Base-by-base conservation (phyloP, 2,888 invertebrate species). In the Anoplius nigerrimus region DNA sequence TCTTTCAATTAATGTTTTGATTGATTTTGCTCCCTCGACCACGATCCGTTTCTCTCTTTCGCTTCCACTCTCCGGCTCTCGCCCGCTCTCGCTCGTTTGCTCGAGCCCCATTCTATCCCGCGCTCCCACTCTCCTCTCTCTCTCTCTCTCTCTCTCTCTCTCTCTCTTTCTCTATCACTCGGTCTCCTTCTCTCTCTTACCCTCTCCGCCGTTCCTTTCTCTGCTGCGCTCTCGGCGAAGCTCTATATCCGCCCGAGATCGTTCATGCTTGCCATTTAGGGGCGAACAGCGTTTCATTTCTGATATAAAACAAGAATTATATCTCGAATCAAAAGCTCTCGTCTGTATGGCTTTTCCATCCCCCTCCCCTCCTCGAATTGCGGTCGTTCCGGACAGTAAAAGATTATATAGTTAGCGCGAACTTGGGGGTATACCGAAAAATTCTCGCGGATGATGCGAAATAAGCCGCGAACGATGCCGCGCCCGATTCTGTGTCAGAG, bases 1-100 rank as follows among this genome's bases (percentile, higher is more conserved):
- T 88, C 87, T 88, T 88, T 88, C 88, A 88, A 88, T 88, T 88
- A 88, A 88, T 87, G 88, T 87, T 88, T 87, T 88, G 88, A 88
- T 88, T 88, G 88, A 88, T 87, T 88, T 86, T 85, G 81, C 80
- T 78, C 82, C 80, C 78, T 78, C 79, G 74, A 75, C 71, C 65
- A 64, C 57, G 74, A 69, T 71, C 76, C 74, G 71, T 70, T 58
- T 45, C 45, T 66, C 62, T 69, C 72, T 63, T 56, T 62, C 65
- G 53, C 65, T 57, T 61, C 57, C 58, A 48, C 65, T 66, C 69
- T 56, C 60, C 46, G 53, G 45, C 54, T 64, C 63, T 56, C 51
- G 21, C 20, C 56, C 64, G 54, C 62, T 43, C 34, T 56, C 46
- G 20, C 20, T 58, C 58, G 20, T 51, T 22, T 15, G 11, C 45